Evolutionary conservation across 2,113 vertebrate genomes (phyloP).

Genomic region (Nibea albiflora): DNA sequence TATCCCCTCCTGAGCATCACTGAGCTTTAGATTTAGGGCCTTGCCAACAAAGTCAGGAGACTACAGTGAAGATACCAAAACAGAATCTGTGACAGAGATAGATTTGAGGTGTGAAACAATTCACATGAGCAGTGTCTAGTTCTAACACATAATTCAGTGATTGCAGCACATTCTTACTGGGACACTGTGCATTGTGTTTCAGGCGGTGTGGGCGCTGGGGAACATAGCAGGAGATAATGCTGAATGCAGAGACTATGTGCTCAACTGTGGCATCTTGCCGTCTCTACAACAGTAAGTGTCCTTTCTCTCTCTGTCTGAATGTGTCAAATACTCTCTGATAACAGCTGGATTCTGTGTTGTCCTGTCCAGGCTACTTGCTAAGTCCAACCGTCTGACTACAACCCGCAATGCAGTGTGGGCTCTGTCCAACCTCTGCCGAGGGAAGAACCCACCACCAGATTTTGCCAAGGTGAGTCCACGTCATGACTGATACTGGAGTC

Average conservation of each 20-base stretch:
- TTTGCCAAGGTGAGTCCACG: conserved; percentile 88
- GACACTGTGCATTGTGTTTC: conserved; percentile 50
- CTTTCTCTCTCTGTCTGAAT: not conserved
- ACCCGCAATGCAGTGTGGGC: conserved; percentile 95
- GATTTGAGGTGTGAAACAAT: too few species aligned
- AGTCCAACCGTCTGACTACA: conserved; percentile 92
- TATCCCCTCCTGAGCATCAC: too few species aligned
- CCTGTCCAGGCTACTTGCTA: conserved; percentile 86
- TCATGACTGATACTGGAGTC: not conserved
- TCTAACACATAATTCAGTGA: too few species aligned
- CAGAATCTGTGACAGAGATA: too few species aligned
- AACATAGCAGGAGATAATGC: conserved; percentile 96
- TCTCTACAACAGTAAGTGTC: conserved; percentile 92
- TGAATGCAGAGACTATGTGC: conserved; percentile 94
- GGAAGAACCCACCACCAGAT: conserved; percentile 94
- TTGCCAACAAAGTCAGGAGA: too few species aligned
- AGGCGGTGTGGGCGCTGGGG: conserved; percentile 96
- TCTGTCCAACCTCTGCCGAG: conserved; percentile 93
- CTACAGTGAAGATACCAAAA: too few species aligned
- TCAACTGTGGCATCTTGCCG: conserved; percentile 92
- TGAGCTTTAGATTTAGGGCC: too few species aligned
- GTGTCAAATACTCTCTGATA: not conserved
- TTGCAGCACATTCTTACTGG: too few species aligned
- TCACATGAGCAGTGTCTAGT: too few species aligned
- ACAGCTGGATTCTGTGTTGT: not conserved